Evolutionary conservation across 2,113 vertebrate species (phyloP).

Genomic region (Rhodinocichla rosea): DNA sequence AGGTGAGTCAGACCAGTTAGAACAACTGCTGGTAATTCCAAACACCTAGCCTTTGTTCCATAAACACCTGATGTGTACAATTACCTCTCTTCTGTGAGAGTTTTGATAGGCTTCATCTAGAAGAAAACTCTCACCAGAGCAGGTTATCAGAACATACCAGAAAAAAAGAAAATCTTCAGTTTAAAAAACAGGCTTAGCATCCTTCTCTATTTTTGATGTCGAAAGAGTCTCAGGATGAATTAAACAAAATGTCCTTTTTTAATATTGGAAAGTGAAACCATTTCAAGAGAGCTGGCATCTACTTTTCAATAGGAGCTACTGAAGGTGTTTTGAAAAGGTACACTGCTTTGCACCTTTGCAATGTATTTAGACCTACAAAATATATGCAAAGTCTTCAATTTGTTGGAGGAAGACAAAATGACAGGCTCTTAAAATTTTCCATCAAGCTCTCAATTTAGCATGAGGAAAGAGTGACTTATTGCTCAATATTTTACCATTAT

Average conservation of each 20-base stretch:
- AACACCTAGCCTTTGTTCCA: constrained; percentile 8
- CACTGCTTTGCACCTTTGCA: not conserved
- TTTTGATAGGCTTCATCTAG: not conserved
- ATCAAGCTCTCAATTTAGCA: not conserved
- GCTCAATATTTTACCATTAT: not conserved
- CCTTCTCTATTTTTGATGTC: not conserved
- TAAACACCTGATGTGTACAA: not conserved
- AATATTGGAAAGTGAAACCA: not conserved
- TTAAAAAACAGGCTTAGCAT: not conserved
- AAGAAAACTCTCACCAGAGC: not conserved
- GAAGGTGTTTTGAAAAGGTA: not conserved
- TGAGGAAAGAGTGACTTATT: not conserved
- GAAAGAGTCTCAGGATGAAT: not conserved
- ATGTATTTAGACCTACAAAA: not conserved
- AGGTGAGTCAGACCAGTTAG: not conserved
- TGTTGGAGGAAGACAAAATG: not conserved
- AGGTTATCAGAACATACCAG: not conserved
- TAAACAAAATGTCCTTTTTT: not conserved
- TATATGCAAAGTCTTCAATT: not conserved
- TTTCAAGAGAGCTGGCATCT: not conserved
- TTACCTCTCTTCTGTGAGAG: not conserved
- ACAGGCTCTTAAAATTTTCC: not conserved
- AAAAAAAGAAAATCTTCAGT: not conserved
- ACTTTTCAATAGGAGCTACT: not conserved
- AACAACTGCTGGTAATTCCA: not conserved